phyloP scores from a whole-genome alignment of 2,113 vertebrate genomes.

The Xerus inauris region DNA sequence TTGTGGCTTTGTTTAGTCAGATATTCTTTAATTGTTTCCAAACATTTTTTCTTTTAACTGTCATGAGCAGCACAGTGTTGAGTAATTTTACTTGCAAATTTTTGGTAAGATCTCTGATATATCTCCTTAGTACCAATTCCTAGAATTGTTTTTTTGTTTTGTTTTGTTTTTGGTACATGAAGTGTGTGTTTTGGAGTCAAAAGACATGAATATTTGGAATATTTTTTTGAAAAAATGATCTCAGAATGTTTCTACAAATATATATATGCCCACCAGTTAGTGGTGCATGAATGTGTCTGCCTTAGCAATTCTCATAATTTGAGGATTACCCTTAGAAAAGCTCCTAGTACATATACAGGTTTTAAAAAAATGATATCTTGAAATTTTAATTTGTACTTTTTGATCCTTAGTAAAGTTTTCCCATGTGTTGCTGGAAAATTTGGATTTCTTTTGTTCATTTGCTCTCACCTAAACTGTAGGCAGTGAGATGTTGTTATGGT shows the following conservation, averaged over 20 bases:
- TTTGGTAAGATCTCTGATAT: background rate
- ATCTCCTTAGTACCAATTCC: background rate
- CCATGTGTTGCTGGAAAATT: slow-evolving; percentile 18
- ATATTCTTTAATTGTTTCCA: background rate
- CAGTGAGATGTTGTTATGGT: background rate
- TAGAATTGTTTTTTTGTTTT: background rate
- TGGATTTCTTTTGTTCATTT: slow-evolving; percentile 37
- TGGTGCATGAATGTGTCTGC: background rate
- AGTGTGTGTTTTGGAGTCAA: background rate
- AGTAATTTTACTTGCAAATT: background rate
- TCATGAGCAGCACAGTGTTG: background rate
- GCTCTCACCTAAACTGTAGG: slow-evolving; percentile 20
- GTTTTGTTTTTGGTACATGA: too few species aligned
- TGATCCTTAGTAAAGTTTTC: slow-evolving; percentile 37
- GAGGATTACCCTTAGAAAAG: background rate
- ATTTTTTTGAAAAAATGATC: slow-evolving; percentile 30
- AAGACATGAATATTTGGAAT: background rate
- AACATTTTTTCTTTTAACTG: background rate
- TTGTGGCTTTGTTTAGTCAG: background rate
- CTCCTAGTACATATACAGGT: background rate
- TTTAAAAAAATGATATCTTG: background rate
- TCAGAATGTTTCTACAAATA: background rate
- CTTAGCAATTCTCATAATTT: background rate
- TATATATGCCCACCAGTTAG: background rate
- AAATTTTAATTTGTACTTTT: slow-evolving; percentile 44